Conservation (phyloP, 2,888 invertebrate species). For the Cataglyphis rosenhaueri region DNA sequence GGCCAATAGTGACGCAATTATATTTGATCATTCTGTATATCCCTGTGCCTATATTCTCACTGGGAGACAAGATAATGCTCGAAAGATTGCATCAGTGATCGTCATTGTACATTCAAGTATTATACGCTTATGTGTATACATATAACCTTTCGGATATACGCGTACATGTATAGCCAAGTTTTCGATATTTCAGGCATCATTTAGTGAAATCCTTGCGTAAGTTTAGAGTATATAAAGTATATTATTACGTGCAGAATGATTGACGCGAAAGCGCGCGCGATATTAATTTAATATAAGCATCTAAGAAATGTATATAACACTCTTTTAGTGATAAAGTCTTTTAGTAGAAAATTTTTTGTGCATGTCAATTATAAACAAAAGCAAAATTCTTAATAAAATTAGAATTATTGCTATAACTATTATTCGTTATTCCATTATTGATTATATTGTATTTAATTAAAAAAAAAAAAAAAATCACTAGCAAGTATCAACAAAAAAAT, state of each 20-base stretch:
- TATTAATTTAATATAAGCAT: constrained; percentile 9
- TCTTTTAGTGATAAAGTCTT: neutral
- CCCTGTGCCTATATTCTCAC: constrained; percentile 52
- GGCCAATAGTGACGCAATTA: constrained; percentile 64
- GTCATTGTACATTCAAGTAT: constrained; percentile 54
- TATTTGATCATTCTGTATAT: constrained; percentile 69
- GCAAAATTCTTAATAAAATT: neutral
- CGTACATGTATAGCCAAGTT: constrained; percentile 20
- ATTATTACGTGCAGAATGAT: constrained; percentile 24
- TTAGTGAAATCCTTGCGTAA: constrained; percentile 37
- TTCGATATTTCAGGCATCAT: constrained; percentile 49
- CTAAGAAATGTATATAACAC: neutral
- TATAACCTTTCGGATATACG: constrained; percentile 66
- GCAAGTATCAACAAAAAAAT: neutral
- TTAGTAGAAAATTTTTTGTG: neutral
- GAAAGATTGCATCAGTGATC: constrained; percentile 70
- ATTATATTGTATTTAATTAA: neutral
- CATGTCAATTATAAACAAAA: neutral
- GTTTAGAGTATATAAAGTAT: constrained; percentile 25
- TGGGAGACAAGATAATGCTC: constrained; percentile 70
- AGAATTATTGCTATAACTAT: neutral
- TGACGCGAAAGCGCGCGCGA: constrained; percentile 16
- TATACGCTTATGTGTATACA: constrained; percentile 57
- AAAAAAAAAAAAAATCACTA: neutral
- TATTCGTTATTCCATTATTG: neutral